Evolutionary conservation across 2,797 vertebrate genomes (phyloP).

Genomic region (Liasis olivaceus): DNA sequence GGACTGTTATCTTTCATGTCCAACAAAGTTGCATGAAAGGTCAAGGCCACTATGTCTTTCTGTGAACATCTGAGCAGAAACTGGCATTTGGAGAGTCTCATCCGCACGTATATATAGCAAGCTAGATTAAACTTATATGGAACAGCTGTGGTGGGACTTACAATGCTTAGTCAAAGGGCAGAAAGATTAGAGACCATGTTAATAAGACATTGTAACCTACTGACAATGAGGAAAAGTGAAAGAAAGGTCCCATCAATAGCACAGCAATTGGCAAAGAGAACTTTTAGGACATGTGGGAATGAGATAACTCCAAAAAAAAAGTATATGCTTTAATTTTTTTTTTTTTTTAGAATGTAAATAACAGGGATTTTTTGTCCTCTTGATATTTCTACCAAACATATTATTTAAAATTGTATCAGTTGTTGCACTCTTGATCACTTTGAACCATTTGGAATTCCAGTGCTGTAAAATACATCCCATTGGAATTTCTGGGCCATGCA

Average conservation of each 20-base stretch:
- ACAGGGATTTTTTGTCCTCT: fast-evolving
- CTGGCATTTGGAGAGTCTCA: constrained; percentile 60
- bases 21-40: constrained; percentile 62
- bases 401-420: constrained; percentile 49
- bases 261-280: constrained; percentile 20
- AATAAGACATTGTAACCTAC: constrained; percentile 58
- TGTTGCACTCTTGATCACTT: constrained; percentile 55
- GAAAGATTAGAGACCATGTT: constrained; percentile 60
- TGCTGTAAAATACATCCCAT: constrained; percentile 35
- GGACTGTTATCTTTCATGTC: constrained; percentile 60
- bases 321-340: constrained; percentile 18
- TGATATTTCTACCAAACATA: constrained; percentile 16
- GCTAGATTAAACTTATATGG: constrained; percentile 61
- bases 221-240: constrained; percentile 40
- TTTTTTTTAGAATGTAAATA: constrained; percentile 46
- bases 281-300: constrained; percentile 21
- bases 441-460: constrained; percentile 52
- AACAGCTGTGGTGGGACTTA: constrained; percentile 62
- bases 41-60: constrained; percentile 67
- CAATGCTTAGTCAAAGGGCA: constrained; percentile 60
- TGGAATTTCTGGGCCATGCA: constrained; percentile 22
- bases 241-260: constrained; percentile 9
- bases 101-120: constrained; percentile 53
- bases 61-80: constrained; percentile 64
- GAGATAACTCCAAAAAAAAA: background rate